Percentiles rank a stretch among this genome's conserved stretches.
These are phyloP conservation scores for Cervus canadensis DNA, from an alignment of 2,113 vertebrate species.

Conservation along the genomic window DNA sequence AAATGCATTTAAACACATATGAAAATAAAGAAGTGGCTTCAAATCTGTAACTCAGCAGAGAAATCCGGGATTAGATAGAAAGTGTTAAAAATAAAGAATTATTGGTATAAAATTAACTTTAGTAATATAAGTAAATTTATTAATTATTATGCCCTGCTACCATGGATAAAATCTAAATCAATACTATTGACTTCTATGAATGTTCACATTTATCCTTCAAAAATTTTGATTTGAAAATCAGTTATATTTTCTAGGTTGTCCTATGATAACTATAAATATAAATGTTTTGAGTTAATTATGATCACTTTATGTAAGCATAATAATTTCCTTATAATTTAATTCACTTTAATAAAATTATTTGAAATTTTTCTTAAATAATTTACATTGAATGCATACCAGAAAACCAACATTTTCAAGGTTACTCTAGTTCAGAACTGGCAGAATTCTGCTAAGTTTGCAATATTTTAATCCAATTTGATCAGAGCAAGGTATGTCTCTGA, in stretches of 20 bases:
- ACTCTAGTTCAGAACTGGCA: slow-evolving; percentile 34
- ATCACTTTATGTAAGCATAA: slow-evolving; percentile 38
- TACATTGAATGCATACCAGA: slow-evolving; percentile 42
- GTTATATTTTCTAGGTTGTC: not conserved
- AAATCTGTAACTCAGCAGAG: not conserved
- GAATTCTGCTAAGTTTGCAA: slow-evolving; percentile 4
- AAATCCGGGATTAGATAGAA: not conserved
- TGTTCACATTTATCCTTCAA: not conserved
- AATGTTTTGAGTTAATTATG: slow-evolving; percentile 39
- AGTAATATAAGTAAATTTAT: not conserved
- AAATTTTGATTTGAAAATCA: slow-evolving; percentile 5
- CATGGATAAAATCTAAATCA: not conserved
- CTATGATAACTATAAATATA: slow-evolving; percentile 14
- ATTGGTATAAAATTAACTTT: not conserved
- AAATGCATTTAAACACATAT: not conserved
- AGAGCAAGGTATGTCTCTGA: not conserved
- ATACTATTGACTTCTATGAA: not conserved
- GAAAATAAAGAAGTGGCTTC: not conserved
- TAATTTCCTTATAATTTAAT: not conserved
- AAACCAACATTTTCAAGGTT: slow-evolving; percentile 52
- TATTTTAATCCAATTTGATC: not conserved
- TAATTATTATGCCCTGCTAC: not conserved
- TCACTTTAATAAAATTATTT: slow-evolving; percentile 30
- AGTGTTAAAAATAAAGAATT: not conserved
- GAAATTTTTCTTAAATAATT: slow-evolving; percentile 47